A percentile compares a stretch with the other conserved stretches of the same genome.
phyloP scores from a whole-genome alignment of 2,888 invertebrate genomes.

The Lutraria lutraria region DNA sequence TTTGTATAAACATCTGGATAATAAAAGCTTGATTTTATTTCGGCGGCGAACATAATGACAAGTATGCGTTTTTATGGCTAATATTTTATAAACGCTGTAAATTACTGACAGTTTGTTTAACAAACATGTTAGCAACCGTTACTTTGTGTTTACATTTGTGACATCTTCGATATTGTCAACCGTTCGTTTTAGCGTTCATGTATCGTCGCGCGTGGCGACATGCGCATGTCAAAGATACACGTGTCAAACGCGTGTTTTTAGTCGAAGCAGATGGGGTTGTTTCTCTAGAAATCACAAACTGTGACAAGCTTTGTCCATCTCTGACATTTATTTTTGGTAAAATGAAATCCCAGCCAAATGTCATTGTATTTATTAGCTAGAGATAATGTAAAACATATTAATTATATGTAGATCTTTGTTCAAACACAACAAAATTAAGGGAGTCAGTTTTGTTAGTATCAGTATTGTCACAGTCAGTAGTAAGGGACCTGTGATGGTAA shows the following conservation, averaged over 20 bases:
- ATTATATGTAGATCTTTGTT: too few species aligned
- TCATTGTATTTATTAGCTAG: background rate
- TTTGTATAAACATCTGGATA: slow-evolving; percentile 7
- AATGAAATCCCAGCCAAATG: slow-evolving; percentile 5
- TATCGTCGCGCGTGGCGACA: slow-evolving; percentile 32
- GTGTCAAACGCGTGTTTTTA: slow-evolving; percentile 41
- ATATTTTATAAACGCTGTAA: background rate
- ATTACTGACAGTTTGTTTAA: slow-evolving; percentile 11
- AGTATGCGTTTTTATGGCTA: background rate
- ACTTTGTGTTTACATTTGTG: slow-evolving; percentile 4
- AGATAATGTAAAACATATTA: background rate
- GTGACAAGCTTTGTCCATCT: slow-evolving; percentile 31
- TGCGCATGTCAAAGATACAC: slow-evolving; percentile 39
- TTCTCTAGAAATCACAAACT: background rate
- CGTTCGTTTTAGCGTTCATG: background rate
- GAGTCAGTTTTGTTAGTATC: too few species aligned
- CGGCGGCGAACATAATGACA: background rate
- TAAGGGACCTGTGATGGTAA: too few species aligned
- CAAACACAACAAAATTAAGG: too few species aligned
- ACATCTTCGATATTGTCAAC: background rate
- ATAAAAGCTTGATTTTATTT: background rate
- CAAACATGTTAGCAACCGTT: background rate
- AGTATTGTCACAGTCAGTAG: too few species aligned
- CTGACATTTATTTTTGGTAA: slow-evolving; percentile 22
- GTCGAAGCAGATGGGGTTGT: background rate